These are phyloP conservation scores for Ranitomeya imitator DNA, from an alignment of 2,113 vertebrate genomes.

Conservation along the genomic window DNA sequence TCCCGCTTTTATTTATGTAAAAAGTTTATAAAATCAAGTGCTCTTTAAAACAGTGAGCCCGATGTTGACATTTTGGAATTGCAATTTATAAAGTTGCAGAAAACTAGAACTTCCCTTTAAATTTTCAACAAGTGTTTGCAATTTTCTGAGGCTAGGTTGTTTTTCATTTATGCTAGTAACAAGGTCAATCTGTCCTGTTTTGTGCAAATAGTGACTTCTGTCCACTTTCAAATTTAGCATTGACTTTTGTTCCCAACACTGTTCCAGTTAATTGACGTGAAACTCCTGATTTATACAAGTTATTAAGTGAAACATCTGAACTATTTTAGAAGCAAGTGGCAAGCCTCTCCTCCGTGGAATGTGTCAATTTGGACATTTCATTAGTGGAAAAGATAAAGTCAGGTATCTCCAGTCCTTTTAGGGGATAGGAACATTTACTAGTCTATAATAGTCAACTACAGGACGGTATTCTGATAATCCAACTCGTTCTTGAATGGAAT, in stretches of 20 bases:
- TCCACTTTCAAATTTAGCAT: neutral
- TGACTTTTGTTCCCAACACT: neutral
- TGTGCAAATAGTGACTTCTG: neutral
- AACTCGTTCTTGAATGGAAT: neutral
- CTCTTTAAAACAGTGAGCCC: too few species aligned
- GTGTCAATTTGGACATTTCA: conserved; percentile 1
- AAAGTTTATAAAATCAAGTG: too few species aligned
- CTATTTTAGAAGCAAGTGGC: neutral
- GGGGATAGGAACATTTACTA: neutral
- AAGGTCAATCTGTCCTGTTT: neutral
- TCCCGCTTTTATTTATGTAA: too few species aligned
- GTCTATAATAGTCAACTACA: neutral
- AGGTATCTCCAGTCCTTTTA: conserved; percentile 16
- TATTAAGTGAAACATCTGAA: neutral
- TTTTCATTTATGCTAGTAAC: neutral
- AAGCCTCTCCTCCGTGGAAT: neutral
- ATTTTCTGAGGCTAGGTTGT: neutral
- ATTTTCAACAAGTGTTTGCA: neutral
- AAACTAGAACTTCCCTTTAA: neutral
- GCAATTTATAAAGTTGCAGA: neutral
- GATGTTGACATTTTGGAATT: neutral
- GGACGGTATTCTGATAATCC: neutral
- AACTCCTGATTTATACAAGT: neutral
- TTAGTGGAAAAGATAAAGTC: conserved; percentile 5
- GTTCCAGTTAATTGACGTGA: neutral